Percentiles rank a stretch among this genome's conserved stretches.
Conservation (phyloP, 1,140 invertebrate genomes). For the Diachasma alloeum region DNA sequence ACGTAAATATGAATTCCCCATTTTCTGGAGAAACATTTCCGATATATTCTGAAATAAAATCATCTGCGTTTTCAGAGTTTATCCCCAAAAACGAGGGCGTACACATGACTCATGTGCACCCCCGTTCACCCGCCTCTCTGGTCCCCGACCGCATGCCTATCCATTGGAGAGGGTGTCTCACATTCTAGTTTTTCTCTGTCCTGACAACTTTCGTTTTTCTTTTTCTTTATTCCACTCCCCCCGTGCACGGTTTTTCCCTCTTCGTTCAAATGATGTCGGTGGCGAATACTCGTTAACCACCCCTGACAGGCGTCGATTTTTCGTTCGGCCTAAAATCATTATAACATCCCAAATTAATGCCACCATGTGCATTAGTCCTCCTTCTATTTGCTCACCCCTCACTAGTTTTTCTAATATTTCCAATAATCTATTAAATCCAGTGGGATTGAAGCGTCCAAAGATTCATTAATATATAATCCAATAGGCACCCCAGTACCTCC, state of each 20-base stretch:
- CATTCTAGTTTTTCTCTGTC: constrained; percentile 34
- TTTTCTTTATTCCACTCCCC: constrained; percentile 35
- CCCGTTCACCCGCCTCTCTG: constrained; percentile 26
- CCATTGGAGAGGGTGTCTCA: constrained; percentile 49
- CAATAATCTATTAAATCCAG: constrained; percentile 8
- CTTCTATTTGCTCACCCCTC: constrained; percentile 4
- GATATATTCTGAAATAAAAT: constrained; percentile 27
- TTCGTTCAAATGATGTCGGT: background rate
- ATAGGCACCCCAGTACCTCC: background rate
- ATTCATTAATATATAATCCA: constrained; percentile 46
- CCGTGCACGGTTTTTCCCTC: background rate
- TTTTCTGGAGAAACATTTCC: too few species aligned
- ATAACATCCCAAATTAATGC: constrained; percentile 57
- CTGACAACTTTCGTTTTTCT: constrained; percentile 56
- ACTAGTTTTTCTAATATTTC: background rate
- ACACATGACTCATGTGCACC: constrained; percentile 59
- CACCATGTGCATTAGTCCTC: constrained; percentile 46
- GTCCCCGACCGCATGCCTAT: constrained; percentile 49
- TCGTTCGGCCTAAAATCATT: constrained; percentile 46
- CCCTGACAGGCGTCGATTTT: constrained; percentile 34
- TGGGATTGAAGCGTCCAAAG: constrained; percentile 8
- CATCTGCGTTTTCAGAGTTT: constrained; percentile 54
- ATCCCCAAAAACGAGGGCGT: constrained; percentile 56
- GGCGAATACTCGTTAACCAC: constrained; percentile 49
- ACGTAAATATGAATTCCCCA: too few species aligned